phyloP scores from a whole-genome alignment of 1,140 invertebrate genomes.

The Drosophila auraria region DNA sequence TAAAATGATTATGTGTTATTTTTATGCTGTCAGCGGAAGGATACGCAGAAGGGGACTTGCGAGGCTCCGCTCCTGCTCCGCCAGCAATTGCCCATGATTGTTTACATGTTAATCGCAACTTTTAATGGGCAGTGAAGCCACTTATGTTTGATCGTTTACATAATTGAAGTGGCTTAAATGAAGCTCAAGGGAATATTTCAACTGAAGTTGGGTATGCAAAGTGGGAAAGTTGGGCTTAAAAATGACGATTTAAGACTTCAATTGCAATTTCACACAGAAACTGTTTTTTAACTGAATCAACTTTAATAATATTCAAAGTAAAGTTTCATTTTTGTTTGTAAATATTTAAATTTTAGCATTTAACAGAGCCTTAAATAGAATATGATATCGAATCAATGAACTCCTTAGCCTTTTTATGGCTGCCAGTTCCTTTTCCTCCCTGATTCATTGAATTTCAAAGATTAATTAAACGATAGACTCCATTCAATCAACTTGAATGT shows the following conservation, averaged over 20 bases:
- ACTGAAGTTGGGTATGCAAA: neutral
- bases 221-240: neutral
- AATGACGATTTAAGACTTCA: neutral
- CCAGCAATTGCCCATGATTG: slow-evolving; percentile 73
- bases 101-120: slow-evolving; percentile 79
- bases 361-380: neutral
- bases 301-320: too few relatives aligned
- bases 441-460: neutral
- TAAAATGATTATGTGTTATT: slow-evolving; percentile 83
- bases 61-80: neutral
- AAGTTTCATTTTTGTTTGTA: too few relatives aligned
- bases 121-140: slow-evolving; percentile 68
- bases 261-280: neutral
- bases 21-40: slow-evolving; percentile 62
- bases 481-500: slow-evolving; percentile 30
- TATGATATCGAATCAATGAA: neutral
- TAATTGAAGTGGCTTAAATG: slow-evolving; percentile 48
- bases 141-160: slow-evolving; percentile 46
- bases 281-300: too few relatives aligned
- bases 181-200: slow-evolving; percentile 25
- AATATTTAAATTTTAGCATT: neutral
- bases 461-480: slow-evolving; percentile 23
- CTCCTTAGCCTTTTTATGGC: neutral
- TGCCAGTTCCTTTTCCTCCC: neutral
- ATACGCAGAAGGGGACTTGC: slow-evolving; percentile 24